These are phyloP conservation scores for Vulpes lagopus DNA, from an alignment of 2,113 vertebrate genomes.

Conservation along the genomic window DNA sequence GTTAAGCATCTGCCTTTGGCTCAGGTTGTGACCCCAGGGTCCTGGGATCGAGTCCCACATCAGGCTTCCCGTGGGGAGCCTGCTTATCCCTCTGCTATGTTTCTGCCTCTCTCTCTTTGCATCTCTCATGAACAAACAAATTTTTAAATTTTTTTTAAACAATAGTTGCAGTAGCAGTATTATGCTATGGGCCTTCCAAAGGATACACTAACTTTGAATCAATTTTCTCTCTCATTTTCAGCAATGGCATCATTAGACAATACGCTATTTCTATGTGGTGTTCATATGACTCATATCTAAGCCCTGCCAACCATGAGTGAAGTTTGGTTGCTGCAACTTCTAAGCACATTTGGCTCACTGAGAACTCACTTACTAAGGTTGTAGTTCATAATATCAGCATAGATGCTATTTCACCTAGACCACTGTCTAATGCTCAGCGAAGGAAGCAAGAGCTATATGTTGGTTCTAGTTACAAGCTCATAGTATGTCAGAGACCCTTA, in stretches of 20 bases:
- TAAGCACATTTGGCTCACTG: neutral
- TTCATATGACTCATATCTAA: constrained; percentile 24
- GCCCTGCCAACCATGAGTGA: neutral
- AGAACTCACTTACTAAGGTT: neutral
- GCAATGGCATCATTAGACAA: neutral
- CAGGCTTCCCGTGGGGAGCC: too few relatives aligned
- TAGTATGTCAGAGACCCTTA: neutral
- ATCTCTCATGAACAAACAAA: too few relatives aligned
- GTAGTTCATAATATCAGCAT: neutral
- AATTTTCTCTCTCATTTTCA: neutral
- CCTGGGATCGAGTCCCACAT: too few relatives aligned
- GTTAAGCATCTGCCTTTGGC: too few relatives aligned
- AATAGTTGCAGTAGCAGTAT: neutral
- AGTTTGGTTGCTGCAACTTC: neutral
- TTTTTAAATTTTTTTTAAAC: too few relatives aligned
- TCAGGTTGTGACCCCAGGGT: too few relatives aligned
- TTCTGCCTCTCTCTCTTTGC: too few relatives aligned
- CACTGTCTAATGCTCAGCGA: neutral
- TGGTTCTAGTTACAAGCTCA: neutral
- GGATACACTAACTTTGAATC: neutral
- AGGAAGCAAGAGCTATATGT: neutral
- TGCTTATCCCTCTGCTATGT: too few relatives aligned
- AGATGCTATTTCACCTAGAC: neutral
- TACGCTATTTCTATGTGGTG: neutral
- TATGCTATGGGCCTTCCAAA: neutral